Conservation (phyloP, 2,113 vertebrate genomes). For the Pomatorhinus ruficollis region DNA sequence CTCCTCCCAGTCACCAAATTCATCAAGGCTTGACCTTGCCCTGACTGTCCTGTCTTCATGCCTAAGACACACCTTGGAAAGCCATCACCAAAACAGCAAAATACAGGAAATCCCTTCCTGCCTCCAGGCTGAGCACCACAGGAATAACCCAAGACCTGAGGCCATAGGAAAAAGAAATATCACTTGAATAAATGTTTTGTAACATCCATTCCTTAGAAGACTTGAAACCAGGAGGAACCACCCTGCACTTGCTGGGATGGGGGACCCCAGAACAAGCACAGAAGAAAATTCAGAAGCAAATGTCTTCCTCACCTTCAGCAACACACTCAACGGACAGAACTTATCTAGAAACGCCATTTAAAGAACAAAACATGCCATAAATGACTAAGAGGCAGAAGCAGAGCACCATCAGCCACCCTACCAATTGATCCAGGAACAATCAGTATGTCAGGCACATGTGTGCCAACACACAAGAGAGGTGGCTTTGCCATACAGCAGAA, state of each 20-base stretch:
- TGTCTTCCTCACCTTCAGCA: conserved; percentile 51
- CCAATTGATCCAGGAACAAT: background rate
- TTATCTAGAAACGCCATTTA: background rate
- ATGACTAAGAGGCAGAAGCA: background rate
- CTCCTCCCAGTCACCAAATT: background rate
- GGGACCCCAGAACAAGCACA: conserved; percentile 6
- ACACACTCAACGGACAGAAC: background rate
- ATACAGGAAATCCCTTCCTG: background rate
- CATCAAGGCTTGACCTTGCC: background rate
- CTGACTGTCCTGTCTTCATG: background rate
- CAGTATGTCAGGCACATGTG: accelerated
- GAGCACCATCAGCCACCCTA: background rate
- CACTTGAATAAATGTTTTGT: background rate
- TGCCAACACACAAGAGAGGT: background rate
- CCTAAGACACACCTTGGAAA: background rate
- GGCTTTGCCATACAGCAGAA: background rate
- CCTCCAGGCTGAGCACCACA: background rate
- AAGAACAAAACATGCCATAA: background rate
- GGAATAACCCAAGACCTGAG: background rate
- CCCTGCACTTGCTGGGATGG: conserved; percentile 1
- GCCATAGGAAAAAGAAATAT: background rate
- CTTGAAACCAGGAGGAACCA: background rate
- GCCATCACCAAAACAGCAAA: background rate
- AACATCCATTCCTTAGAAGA: background rate
- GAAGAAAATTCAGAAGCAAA: conserved; percentile 69